Percentiles rank a stretch among this genome's conserved stretches.
These are phyloP conservation scores for Echinops telfairi DNA, from an alignment of 2,113 vertebrate genomes.

Conservation along the genomic window DNA sequence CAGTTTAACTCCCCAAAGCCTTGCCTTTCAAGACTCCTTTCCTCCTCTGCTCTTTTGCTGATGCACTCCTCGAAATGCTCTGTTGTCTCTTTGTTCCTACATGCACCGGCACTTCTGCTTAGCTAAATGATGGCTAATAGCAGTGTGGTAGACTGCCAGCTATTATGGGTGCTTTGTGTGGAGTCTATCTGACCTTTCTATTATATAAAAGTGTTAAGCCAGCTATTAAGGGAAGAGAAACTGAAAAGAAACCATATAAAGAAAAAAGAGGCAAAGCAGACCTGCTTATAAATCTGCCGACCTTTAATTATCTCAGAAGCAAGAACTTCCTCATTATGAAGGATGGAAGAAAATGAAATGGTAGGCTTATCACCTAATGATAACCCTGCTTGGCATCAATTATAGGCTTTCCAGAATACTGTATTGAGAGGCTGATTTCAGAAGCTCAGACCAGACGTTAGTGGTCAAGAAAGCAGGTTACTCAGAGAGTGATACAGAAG, in stretches of 20 bases:
- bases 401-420: slow-evolving; percentile 39
- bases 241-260: slow-evolving; percentile 59
- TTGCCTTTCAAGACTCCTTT: neutral
- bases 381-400: slow-evolving; percentile 16
- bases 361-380: slow-evolving; percentile 56
- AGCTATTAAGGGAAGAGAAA: slow-evolving; percentile 70
- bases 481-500: neutral
- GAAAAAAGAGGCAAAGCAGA: slow-evolving; percentile 59
- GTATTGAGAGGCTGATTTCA: slow-evolving; percentile 24
- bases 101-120: neutral
- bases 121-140: slow-evolving; percentile 38
- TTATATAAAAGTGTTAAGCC: slow-evolving; percentile 60
- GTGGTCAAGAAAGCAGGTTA: slow-evolving; percentile 39
- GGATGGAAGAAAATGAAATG: slow-evolving; percentile 34
- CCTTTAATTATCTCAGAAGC: slow-evolving; percentile 70
- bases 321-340: slow-evolving; percentile 56
- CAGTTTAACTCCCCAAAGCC: neutral
- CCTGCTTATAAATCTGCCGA: slow-evolving; percentile 40
- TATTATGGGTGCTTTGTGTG: slow-evolving; percentile 11
- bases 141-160: slow-evolving; percentile 34
- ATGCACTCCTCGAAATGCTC: slow-evolving; percentile 3
- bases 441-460: slow-evolving; percentile 55
- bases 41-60: neutral
- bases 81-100: slow-evolving; percentile 28
- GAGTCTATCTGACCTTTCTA: slow-evolving; percentile 56